phyloP scores from a whole-genome alignment of 2,888 invertebrate species.

The Dorcus hopei region DNA sequence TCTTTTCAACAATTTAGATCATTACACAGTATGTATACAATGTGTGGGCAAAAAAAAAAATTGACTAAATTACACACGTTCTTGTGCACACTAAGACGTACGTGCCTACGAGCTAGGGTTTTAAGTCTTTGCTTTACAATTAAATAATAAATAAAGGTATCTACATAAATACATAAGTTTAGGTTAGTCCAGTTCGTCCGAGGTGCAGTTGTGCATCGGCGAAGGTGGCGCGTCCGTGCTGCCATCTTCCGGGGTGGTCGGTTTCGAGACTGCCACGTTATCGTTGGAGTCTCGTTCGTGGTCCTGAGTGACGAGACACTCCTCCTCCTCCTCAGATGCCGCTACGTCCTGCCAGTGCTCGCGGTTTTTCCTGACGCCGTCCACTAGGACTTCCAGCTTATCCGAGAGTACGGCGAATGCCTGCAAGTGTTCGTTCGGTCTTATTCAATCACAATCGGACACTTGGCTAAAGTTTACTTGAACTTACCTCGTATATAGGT shows the following conservation, averaged over 20 bases:
- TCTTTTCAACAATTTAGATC: too few species aligned
- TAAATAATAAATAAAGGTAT: conserved; percentile 24
- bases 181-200: conserved; percentile 5
- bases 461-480: neutral
- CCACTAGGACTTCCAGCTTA: conserved; percentile 74
- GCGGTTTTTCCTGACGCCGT: conserved; percentile 79
- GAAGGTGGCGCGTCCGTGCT: conserved; percentile 11
- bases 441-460: neutral
- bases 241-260: conserved; percentile 33
- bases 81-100: too few species aligned
- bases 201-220: conserved; percentile 26
- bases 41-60: too few species aligned
- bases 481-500: conserved; percentile 85
- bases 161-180: conserved; percentile 23
- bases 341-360: conserved; percentile 81
- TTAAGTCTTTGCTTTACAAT: conserved; percentile 24
- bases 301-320: conserved; percentile 30
- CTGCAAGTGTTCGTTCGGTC: conserved; percentile 49
- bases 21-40: too few species aligned
- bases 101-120: neutral
- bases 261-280: conserved; percentile 37
- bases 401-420: conserved; percentile 80
- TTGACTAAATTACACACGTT: too few species aligned
- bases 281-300: conserved; percentile 42
- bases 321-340: conserved; percentile 38